phyloP scores from a whole-genome alignment of 2,797 vertebrate genomes.

The Rhincodon typus region DNA sequence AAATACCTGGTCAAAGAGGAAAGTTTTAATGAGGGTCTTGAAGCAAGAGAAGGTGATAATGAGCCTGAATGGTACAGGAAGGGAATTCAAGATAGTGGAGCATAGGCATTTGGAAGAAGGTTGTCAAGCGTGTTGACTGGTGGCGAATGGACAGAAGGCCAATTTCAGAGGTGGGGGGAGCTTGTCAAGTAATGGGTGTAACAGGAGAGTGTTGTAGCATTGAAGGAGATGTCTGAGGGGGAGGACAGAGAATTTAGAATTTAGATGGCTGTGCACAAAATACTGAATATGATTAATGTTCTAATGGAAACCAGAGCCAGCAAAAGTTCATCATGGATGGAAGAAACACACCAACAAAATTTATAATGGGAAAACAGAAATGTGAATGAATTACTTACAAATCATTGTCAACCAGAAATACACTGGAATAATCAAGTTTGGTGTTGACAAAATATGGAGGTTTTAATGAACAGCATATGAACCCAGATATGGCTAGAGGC shows the following conservation, averaged over 20 bases:
- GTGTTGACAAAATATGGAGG: background rate
- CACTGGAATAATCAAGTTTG: background rate
- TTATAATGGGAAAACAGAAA: background rate
- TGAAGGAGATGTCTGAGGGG: background rate
- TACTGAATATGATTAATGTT: background rate
- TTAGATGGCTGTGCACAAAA: too few relatives aligned
- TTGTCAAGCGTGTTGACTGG: background rate
- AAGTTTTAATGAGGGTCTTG: background rate
- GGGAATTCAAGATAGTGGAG: background rate
- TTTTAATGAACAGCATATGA: background rate
- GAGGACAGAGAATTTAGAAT: background rate
- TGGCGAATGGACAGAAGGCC: background rate
- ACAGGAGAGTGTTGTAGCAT: background rate
- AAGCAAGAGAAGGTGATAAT: background rate
- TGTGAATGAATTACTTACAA: background rate
- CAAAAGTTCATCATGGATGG: background rate
- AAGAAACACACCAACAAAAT: background rate
- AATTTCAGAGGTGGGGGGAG: background rate
- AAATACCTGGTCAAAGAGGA: background rate
- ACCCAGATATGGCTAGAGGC: too few relatives aligned
- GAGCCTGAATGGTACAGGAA: too few relatives aligned
- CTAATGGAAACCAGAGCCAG: background rate
- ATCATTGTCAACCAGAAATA: background rate
- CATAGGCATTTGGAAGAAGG: background rate
- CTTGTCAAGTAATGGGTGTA: too few relatives aligned